Evolutionary conservation across 30 jellyfish, hydroid and myxozoan genomes (phyloP), one percentile per base, ranked within the genome.

Genomic region (Aurelia aurita): DNA sequence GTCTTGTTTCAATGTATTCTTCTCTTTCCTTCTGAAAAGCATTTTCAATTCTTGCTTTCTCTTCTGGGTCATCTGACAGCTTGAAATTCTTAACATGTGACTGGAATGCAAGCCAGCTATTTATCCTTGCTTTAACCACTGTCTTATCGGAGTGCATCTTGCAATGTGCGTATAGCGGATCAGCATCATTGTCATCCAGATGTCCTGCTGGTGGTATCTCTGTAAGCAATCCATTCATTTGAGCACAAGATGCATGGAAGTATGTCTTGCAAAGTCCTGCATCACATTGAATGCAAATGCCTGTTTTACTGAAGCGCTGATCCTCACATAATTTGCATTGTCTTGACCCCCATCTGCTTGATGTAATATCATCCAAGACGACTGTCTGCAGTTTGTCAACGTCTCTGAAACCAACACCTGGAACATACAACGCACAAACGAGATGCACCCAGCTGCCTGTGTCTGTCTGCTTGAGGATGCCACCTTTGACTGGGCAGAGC

Each of bases 211-310:
- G 95, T 25, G 99, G 99, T 15, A 84, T 83, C 22, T 94, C 99
- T 2, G 97, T 89, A 23, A 94, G 88, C 74, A 94, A 78, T 31
- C 99, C 99, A 67, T 94, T 68, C 49, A 60, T 68, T 58, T 94
- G 99, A 20, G 97, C 99, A 79, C 99, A 94, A 46, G 92, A 47
- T 15, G 87, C 99, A 89, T 94, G 99, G 65, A 94, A 94, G 59
- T 76, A 66, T 3, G 94, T 88, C 76, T 70, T 88, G 71, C 99
- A 94, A 49, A 94, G 62, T 12, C 99, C 99, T 31, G 97, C 99
- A 86, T 94, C 99, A 79, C 99, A 94, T 21, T 86, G 90, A 22
- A 94, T 94, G 29, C 97, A 86, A 6, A 94, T 82, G 18, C 99
- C 99, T 28, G 99, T 94, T 70, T 60, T 77, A 58, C 96, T 82